Evolutionary conservation across 2,797 vertebrate genomes (phyloP).

Genomic region (Pteropus rufus): DNA sequence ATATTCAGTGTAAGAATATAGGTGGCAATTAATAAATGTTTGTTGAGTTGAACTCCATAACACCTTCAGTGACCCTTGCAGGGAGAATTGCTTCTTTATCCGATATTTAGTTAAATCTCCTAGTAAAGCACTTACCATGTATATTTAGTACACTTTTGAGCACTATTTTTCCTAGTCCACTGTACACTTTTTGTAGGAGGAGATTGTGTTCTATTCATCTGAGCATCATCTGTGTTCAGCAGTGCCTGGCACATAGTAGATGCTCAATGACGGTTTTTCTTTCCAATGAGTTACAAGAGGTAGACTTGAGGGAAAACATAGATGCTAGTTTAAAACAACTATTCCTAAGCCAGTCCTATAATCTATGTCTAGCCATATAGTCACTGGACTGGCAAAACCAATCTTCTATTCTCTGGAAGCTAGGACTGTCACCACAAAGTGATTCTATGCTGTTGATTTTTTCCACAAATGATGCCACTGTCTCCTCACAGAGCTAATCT

Average conservation of each 20-base stretch:
- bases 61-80: not conserved
- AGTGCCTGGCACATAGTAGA: not conserved
- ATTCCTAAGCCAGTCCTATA: slow-evolving; percentile 9
- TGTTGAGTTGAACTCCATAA: not conserved
- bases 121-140: not conserved
- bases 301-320: not conserved
- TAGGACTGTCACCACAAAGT: slow-evolving; percentile 4
- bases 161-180: not conserved
- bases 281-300: slow-evolving; percentile 26
- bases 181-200: not conserved
- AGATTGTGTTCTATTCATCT: not conserved
- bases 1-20: not conserved
- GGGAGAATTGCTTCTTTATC: not conserved
- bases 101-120: not conserved
- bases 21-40: not conserved
- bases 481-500: not conserved
- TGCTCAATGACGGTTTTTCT: not conserved
- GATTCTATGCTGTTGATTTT: slow-evolving; percentile 16
- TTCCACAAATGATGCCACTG: slow-evolving; percentile 41
- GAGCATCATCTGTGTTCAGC: not conserved
- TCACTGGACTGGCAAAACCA: not conserved
- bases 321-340: not conserved
- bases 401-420: not conserved
- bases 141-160: not conserved
- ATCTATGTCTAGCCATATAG: not conserved